A percentile compares a stretch with the other conserved stretches of the same genome.
These are phyloP conservation scores for Myrmophylax atrothorax DNA, from an alignment of 2,113 vertebrate genomes.

Conservation along the genomic window DNA sequence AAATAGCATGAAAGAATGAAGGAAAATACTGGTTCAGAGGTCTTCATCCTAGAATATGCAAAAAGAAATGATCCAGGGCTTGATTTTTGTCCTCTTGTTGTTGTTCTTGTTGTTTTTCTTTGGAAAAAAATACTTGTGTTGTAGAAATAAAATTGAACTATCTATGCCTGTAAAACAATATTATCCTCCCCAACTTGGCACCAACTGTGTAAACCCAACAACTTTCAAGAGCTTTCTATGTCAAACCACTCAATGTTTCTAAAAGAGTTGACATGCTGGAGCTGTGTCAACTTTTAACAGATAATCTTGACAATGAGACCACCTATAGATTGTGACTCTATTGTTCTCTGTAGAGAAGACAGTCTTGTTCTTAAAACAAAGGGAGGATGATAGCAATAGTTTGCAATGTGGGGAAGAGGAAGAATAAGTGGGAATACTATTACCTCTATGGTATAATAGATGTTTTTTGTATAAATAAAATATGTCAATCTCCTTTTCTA, in stretches of 20 bases:
- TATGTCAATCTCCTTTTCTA: background rate
- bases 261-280: background rate
- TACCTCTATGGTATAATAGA: background rate
- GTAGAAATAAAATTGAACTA: background rate
- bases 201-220: background rate
- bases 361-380: background rate
- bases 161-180: background rate
- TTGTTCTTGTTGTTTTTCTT: background rate
- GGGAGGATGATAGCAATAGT: background rate
- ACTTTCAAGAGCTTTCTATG: background rate
- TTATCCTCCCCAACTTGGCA: background rate
- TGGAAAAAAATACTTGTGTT: rapidly evolving
- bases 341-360: background rate
- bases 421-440: background rate
- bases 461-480: background rate
- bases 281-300: background rate
- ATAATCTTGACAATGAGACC: background rate
- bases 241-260: background rate
- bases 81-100: background rate
- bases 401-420: background rate
- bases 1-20: background rate
- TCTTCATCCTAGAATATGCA: background rate
- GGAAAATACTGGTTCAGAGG: background rate
- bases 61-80: background rate
- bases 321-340: background rate